Evolutionary conservation across 2,797 vertebrate species (phyloP).

Genomic region (Macropus fuliginosus): DNA sequence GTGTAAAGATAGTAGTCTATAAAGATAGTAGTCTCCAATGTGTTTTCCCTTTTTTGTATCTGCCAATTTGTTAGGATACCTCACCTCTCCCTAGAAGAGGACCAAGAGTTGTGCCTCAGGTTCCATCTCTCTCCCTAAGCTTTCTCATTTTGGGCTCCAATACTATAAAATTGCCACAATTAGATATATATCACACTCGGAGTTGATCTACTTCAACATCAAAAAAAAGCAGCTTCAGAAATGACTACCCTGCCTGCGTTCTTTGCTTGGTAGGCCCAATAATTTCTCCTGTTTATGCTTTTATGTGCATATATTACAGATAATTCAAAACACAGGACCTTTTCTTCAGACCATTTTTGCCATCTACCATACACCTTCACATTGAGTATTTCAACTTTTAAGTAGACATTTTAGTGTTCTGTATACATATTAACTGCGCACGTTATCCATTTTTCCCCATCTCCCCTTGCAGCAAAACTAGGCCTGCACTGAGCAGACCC

Average conservation of each 20-base stretch:
- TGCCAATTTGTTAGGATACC: not conserved
- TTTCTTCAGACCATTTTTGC: not conserved
- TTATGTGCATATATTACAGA: not conserved
- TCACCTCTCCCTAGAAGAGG: not conserved
- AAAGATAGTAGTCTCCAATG: not conserved
- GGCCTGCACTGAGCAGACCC: not conserved
- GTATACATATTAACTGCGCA: not conserved
- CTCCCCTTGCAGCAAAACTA: constrained; percentile 13
- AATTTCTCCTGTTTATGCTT: not conserved
- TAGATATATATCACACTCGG: not conserved
- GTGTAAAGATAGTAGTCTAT: not conserved
- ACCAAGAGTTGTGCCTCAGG: not conserved
- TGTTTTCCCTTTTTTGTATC: not conserved
- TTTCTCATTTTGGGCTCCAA: not conserved
- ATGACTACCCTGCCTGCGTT: not conserved
- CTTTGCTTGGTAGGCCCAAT: not conserved
- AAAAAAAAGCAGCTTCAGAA: not conserved
- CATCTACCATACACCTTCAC: not conserved
- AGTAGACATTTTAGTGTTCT: constrained; percentile 5
- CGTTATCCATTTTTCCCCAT: constrained; percentile 13
- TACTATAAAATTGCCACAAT: not conserved
- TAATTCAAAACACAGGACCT: not conserved
- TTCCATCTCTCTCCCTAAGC: not conserved
- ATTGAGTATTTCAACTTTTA: not conserved
- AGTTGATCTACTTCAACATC: not conserved